Conservation (phyloP, 37 sponge, comb jelly and placozoan species). For the Diacarnus erythraeanus region DNA sequence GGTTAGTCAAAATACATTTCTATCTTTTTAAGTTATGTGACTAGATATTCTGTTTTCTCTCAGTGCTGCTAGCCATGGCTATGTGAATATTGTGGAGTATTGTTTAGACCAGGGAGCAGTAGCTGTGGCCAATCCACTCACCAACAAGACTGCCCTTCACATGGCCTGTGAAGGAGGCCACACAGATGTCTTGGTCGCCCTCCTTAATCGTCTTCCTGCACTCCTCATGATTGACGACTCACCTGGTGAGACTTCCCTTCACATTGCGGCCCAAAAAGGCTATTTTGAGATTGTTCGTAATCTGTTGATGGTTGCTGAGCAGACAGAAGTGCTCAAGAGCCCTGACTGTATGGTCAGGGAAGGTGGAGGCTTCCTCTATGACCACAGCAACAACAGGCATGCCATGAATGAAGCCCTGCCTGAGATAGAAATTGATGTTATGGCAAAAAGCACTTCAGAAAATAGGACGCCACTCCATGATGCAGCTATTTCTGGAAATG, state of each 20-base stretch:
- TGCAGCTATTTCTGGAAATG: conserved; percentile 49
- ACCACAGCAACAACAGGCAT: not conserved
- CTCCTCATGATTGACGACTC: conserved; percentile 48
- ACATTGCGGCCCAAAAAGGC: conserved; percentile 60
- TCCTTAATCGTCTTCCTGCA: conserved; percentile 52
- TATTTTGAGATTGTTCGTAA: conserved; percentile 46
- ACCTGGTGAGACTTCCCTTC: conserved; percentile 54
- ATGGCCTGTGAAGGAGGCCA: conserved; percentile 41
- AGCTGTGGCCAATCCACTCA: conserved; percentile 25
- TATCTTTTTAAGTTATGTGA: too few relatives aligned
- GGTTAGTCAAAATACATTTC: conserved; percentile 10
- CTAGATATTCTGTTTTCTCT: not conserved
- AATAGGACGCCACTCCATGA: conserved; percentile 62
- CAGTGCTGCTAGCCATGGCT: conserved; percentile 53
- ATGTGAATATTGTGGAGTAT: conserved; percentile 46
- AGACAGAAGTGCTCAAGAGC: conserved; percentile 8
- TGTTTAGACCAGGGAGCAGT: conserved; percentile 46
- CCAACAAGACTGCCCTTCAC: conserved; percentile 69
- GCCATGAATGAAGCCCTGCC: conserved; percentile 26
- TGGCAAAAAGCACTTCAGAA: conserved; percentile 5
- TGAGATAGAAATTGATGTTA: conserved; percentile 38
- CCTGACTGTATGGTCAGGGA: not conserved
- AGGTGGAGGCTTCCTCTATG: conserved; percentile 9
- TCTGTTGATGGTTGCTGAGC: conserved; percentile 50
- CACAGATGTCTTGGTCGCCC: conserved; percentile 31